These are phyloP conservation scores for Drosophila infuscata DNA, from an alignment of 2,888 invertebrate species.

Conservation along the genomic window DNA sequence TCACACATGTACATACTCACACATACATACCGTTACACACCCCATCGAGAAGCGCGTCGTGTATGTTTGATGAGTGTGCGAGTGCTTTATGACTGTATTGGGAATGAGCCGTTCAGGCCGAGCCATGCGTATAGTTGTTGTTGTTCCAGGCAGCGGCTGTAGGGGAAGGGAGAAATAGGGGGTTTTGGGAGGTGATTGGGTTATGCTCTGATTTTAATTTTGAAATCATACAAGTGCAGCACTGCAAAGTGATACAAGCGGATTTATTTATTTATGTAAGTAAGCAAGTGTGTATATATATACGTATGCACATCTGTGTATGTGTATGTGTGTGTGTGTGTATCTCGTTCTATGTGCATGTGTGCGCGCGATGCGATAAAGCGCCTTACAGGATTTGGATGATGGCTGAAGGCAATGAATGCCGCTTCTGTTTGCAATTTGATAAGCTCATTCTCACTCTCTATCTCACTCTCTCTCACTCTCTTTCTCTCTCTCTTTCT, in stretches of 20 bases:
- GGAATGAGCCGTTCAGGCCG: conserved; percentile 66
- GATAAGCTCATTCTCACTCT: conserved; percentile 61
- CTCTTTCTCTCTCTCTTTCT: conserved; percentile 12
- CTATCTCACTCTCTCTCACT: conserved; percentile 27
- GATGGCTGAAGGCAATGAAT: conserved; percentile 67
- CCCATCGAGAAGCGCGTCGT: conserved; percentile 29
- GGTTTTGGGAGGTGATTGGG: conserved; percentile 60
- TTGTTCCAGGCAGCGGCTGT: conserved; percentile 24
- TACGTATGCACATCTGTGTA: conserved; percentile 8
- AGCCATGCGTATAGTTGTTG: conserved; percentile 38
- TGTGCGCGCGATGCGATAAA: conserved; percentile 64
- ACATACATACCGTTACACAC: conserved; percentile 9
- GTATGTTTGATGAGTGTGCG: conserved; percentile 77
- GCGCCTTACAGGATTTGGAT: conserved; percentile 79
- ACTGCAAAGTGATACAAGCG: conserved; percentile 68
- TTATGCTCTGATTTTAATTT: conserved; percentile 79
- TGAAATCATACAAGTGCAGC: conserved; percentile 75
- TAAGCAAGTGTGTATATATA: conserved; percentile 8
- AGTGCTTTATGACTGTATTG: conserved; percentile 78
- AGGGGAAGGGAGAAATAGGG: neutral
- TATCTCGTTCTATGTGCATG: conserved; percentile 33
- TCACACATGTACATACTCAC: conserved; percentile 13
- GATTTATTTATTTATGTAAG: conserved; percentile 66
- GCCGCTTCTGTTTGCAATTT: conserved; percentile 73
- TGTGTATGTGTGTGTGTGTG: conserved; percentile 21